Conservation (phyloP, 2,888 invertebrate genomes). For the Callyntrura sp. region DNA sequence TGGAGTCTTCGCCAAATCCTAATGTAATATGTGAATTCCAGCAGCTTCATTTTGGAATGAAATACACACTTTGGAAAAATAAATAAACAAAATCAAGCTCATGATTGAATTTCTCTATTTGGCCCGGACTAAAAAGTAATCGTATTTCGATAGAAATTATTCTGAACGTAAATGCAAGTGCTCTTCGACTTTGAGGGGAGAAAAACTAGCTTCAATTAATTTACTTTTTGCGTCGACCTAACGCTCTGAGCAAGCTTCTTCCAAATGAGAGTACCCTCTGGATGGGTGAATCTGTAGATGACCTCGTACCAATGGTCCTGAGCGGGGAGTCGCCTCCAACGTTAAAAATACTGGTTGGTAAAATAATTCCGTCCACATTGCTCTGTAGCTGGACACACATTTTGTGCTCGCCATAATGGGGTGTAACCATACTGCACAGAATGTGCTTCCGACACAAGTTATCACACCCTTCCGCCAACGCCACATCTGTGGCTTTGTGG, state of each 20-base stretch:
- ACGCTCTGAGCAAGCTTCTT: constrained; percentile 66
- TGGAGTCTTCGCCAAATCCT: too few species aligned
- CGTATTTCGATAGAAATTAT: too few species aligned
- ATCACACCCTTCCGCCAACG: constrained; percentile 84
- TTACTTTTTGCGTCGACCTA: constrained; percentile 65
- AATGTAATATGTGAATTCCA: too few species aligned
- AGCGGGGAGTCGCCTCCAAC: constrained; percentile 75
- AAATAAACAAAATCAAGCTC: too few species aligned
- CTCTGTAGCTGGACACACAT: constrained; percentile 74
- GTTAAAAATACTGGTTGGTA: constrained; percentile 79
- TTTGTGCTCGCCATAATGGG: constrained; percentile 76
- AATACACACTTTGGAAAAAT: too few species aligned
- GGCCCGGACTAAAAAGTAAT: too few species aligned
- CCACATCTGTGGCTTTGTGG: constrained; percentile 84
- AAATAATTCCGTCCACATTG: constrained; percentile 77
- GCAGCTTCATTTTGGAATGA: too few species aligned
- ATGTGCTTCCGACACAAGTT: constrained; percentile 84
- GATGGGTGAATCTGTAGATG: constrained; percentile 70
- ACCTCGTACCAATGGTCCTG: constrained; percentile 62
- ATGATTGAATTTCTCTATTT: too few species aligned
- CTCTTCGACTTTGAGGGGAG: too few species aligned
- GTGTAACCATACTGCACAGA: constrained; percentile 84
- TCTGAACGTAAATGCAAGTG: too few species aligned
- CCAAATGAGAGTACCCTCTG: constrained; percentile 76
- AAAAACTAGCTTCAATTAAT: too few species aligned